Percentiles rank a stretch among this genome's conserved stretches.
Evolutionary conservation across 2,797 vertebrate genomes (phyloP).

Genomic region (Rhinogobio ventralis): DNA sequence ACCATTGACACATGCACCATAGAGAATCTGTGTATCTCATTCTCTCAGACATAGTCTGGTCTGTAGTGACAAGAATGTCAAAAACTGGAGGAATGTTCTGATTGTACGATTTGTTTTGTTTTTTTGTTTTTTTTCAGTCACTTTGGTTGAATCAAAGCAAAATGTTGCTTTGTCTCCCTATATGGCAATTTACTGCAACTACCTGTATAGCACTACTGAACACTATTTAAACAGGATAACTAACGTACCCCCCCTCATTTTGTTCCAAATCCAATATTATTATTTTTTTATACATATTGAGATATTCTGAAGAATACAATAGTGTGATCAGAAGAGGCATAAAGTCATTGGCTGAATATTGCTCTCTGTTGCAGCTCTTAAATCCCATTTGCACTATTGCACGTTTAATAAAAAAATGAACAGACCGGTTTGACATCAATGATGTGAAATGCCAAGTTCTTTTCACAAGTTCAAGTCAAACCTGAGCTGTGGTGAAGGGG

Average conservation of each 20-base stretch:
- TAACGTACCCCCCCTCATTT: too few relatives aligned
- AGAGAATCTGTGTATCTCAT: not conserved
- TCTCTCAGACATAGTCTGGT: not conserved
- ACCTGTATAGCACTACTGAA: not conserved
- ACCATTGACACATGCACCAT: not conserved
- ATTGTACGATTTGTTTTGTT: not conserved
- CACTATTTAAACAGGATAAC: not conserved
- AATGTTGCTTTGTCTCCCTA: not conserved
- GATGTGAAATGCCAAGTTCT: not conserved
- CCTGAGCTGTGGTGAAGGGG: not conserved
- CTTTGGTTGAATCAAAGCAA: not conserved
- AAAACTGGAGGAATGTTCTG: conserved; percentile 22
- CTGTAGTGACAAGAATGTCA: conserved; percentile 14
- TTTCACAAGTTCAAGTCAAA: conserved; percentile 1
- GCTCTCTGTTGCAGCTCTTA: not conserved
- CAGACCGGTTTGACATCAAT: not conserved
- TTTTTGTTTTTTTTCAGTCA: not conserved
- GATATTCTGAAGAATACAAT: not conserved
- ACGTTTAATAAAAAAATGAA: not conserved
- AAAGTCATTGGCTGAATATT: not conserved
- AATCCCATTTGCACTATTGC: not conserved
- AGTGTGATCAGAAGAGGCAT: not conserved
- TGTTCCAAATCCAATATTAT: too few relatives aligned
- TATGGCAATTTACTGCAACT: not conserved
- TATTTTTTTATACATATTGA: too few relatives aligned